Base-by-base conservation (phyloP, 2,113 vertebrate species). In the Gadus chalcogrammus region DNA sequence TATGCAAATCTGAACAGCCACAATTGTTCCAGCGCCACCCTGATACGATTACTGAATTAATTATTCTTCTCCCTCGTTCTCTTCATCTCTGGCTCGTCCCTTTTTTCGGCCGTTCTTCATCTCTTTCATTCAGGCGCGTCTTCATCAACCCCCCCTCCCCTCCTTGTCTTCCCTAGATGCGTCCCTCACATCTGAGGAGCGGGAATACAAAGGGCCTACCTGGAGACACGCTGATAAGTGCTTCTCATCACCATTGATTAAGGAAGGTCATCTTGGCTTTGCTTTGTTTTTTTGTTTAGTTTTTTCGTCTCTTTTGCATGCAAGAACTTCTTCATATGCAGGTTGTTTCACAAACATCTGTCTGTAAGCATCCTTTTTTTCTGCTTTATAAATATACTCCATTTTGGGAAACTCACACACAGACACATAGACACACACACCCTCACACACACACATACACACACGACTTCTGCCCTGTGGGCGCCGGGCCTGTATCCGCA, bases 1-100 rank as follows among this genome's bases (percentile, higher is more conserved):
- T 87, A 88, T 81, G 83, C 75, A 84, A 88, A 87, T 78, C 67
- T 77, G 2, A 8, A 17, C 42, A 4, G 65, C 67, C 74, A 74
- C 79, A 79, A 74, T 84, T 81, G 79, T 82, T 82, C 76, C 78
- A 31, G 3, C 65, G 74, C 79, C 69, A 69, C 42, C 64, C 55
- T 70, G 76, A n/a, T 68, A 71, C 9, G 76, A 78, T 79, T 66
- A 59, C 79, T 74, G 77, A 86, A 88, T 86, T 71, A 59, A 81
- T 82, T 68, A 82, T 81, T 75, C 73, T 71, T 71, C 20, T 81
- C 61, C 70, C 52, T 65, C 65, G n/a, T 70, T 66, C 67, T 68
- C 72, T 77, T 81, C 66, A 73, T 78, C 75, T 77, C 16, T 77
- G 75, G 71, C 42, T 48, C 9, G 31, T 48, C 42, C 24, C 24